Percentiles rank a stretch among this genome's conserved stretches.
Evolutionary conservation across 2,888 invertebrate species (phyloP).

Genomic region (Euzetes globulus): DNA sequence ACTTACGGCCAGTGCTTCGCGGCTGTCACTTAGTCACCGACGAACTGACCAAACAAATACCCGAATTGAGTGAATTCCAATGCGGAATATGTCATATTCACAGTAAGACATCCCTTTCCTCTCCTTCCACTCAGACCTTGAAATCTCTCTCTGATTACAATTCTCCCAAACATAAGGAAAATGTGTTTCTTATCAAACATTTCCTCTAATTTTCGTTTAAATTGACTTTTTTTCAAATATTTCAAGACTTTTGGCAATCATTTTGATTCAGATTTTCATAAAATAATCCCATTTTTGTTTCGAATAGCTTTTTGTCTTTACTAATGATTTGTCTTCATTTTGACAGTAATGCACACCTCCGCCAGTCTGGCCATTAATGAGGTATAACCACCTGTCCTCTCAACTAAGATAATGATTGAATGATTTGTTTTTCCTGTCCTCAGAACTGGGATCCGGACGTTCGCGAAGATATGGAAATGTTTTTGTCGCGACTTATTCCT

Average conservation of each 20-base stretch:
- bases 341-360: slow-evolving; percentile 89
- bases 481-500: slow-evolving; percentile 97
- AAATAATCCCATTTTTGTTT: background rate
- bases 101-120: slow-evolving; percentile 61
- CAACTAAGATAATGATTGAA: background rate
- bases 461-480: slow-evolving; percentile 96
- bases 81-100: slow-evolving; percentile 94
- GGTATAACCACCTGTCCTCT: slow-evolving; percentile 40
- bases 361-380: slow-evolving; percentile 92
- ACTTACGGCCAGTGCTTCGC: slow-evolving; percentile 88
- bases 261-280: background rate
- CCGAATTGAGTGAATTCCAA: slow-evolving; percentile 86
- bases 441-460: slow-evolving; percentile 97
- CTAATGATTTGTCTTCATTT: slow-evolving; percentile 47
- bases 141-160: too few relatives aligned
- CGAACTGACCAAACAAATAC: slow-evolving; percentile 84
- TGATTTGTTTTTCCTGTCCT: slow-evolving; percentile 19
- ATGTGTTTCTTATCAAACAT: background rate
- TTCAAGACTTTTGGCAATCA: background rate
- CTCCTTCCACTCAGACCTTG: background rate
- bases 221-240: slow-evolving; percentile 30
- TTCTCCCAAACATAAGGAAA: background rate
- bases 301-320: background rate
- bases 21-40: slow-evolving; percentile 96
- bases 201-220: slow-evolving; percentile 24